phyloP scores from a whole-genome alignment of 2,888 invertebrate genomes.

The Coleophora flavipennella region DNA sequence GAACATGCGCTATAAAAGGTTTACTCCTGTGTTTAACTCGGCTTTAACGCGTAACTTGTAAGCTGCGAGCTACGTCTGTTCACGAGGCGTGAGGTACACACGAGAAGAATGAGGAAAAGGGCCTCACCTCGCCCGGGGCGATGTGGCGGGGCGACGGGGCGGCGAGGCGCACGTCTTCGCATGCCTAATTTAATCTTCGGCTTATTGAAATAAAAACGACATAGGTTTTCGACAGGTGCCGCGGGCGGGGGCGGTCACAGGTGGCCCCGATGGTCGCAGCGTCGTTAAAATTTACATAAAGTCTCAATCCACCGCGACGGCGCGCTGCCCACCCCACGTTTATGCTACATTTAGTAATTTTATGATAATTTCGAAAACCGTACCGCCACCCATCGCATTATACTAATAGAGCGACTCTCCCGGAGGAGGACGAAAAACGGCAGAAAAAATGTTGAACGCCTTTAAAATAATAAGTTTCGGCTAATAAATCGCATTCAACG shows the following conservation, averaged over 20 bases:
- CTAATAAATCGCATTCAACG: slow-evolving; percentile 62
- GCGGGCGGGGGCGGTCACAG: slow-evolving; percentile 57
- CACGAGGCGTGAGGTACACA: no score
- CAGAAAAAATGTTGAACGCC: slow-evolving; percentile 54
- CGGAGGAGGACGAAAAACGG: slow-evolving; percentile 36
- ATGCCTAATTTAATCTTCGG: slow-evolving; percentile 69
- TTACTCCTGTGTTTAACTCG: no score
- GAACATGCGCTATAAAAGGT: no score
- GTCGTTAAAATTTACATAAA: slow-evolving; percentile 74
- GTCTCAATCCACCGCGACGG: slow-evolving; percentile 69
- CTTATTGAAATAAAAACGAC: slow-evolving; percentile 73
- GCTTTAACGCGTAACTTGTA: no score
- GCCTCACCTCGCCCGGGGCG: no score
- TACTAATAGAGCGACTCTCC: slow-evolving; percentile 67
- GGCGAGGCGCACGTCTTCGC: slow-evolving; percentile 45
- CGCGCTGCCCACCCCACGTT: slow-evolving; percentile 67
- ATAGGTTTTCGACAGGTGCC: slow-evolving; percentile 72
- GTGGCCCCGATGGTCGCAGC: slow-evolving; percentile 71
- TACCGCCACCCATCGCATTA: slow-evolving; percentile 72
- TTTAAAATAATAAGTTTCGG: slow-evolving; percentile 63
- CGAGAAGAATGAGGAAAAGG: no score
- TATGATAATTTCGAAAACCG: slow-evolving; percentile 72
- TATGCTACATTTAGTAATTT: slow-evolving; percentile 74
- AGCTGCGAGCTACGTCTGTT: no score
- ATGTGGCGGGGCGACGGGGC: slow-evolving; percentile 12